Percentiles rank a stretch among this genome's conserved stretches.
Evolutionary conservation across 2,888 invertebrate genomes (phyloP).

Genomic region (Agrochola litura): DNA sequence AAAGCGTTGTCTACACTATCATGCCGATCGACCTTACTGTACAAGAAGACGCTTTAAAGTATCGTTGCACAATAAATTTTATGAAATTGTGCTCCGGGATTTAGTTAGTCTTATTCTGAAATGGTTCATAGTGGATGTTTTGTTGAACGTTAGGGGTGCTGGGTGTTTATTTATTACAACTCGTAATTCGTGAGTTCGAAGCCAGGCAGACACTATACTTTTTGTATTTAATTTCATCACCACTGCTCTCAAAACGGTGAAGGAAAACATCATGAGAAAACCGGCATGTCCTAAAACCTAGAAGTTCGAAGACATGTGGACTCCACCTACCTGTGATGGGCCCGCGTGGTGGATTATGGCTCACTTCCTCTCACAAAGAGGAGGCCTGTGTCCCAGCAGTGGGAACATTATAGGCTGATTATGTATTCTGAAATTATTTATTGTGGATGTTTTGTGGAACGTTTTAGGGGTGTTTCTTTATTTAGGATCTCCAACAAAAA

Average conservation of each 20-base stretch:
- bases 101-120: slow-evolving; percentile 32
- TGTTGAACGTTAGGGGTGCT: neutral
- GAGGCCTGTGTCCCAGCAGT: no score
- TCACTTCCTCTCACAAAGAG: no score
- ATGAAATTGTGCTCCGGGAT: slow-evolving; percentile 52
- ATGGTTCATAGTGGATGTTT: slow-evolving; percentile 4
- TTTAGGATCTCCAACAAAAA: neutral
- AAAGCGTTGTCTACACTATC: slow-evolving; percentile 83
- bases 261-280: no score
- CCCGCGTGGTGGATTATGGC: no score
- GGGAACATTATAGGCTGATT: no score
- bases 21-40: slow-evolving; percentile 56
- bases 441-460: neutral
- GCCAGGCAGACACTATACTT: no score
- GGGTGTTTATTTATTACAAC: neutral
- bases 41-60: slow-evolving; percentile 50
- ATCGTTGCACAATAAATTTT: slow-evolving; percentile 49
- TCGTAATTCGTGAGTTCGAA: no score
- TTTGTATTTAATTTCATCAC: no score
- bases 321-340: no score
- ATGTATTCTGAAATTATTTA: neutral
- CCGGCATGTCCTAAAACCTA: no score
- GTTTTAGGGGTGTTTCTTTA: neutral
- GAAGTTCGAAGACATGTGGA: no score
- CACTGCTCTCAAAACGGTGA: no score